Evolutionary conservation across 2,797 vertebrate species (phyloP), one percentile per base, ranked within the genome.

Genomic region (Crotalus adamanteus): DNA sequence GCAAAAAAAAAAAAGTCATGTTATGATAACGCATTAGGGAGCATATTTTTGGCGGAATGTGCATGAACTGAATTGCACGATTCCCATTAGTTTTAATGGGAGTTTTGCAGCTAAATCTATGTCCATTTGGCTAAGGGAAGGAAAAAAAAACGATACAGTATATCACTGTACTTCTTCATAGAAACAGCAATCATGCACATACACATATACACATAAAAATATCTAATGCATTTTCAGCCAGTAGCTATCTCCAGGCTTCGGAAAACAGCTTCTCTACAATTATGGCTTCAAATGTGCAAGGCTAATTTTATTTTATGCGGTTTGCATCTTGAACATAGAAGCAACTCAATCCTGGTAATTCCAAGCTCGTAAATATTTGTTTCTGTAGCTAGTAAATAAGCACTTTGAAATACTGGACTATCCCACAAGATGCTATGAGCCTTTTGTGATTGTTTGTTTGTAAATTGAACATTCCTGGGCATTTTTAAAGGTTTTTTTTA

Each of bases 51-150:
- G 94, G 94, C 94, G 2, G 95, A 96, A 92, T 4, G 91, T 88
- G 93, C 59, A 56, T 57, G 78, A 88, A 93, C 93, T 18, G 22
- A 94, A 93, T 94, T 37, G 37, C 65, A 8, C 94, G 95, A 93
- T 94, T 96, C 96, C 97, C 96, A 96, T 97, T 97, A 97, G 93
- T 95, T 94, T 89, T 92, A 95, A 95, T 2, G 92, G 94, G 95
- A 93, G 73, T 87, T 92, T 92, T 53, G 86, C 93, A 55, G 16
- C 8, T 93, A 92, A 91, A 89, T 92, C 87, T 91, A 60, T 89
- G 87, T 60, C 89, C 87, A 87, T 89, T 92, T 94, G 90, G 37
- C 89, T 85, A 86, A 57, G 73, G 47, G 26, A 85, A 61, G 20
- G n/a, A 53, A 78, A 7, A 37, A 6, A 69, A 6, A 69, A 9